A percentile compares a stretch with the other conserved stretches of the same genome.
Conservation (phyloP, 2,888 invertebrate genomes). For the Allacma fusca region DNA sequence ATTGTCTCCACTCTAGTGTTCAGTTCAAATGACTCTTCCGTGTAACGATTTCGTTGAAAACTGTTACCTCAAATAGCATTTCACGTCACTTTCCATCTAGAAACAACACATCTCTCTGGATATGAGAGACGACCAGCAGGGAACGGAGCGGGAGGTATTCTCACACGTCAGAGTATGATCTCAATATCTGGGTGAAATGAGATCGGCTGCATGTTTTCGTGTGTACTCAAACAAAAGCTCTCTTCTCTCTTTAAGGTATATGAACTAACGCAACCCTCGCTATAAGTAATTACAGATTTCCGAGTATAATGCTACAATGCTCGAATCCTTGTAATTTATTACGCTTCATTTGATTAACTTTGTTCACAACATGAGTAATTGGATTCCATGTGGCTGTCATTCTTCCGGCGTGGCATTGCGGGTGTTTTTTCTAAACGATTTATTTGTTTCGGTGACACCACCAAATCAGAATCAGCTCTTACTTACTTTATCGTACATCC, state of each 20-base stretch:
- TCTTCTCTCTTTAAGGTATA: background rate
- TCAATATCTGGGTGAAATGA: background rate
- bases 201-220: background rate
- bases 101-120: background rate
- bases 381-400: background rate
- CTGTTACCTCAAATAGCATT: too few relatives aligned
- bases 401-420: background rate
- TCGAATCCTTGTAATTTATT: background rate
- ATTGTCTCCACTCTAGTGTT: background rate
- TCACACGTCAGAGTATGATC: background rate
- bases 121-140: background rate
- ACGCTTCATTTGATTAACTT: background rate
- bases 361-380: background rate
- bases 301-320: background rate
- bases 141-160: conserved; percentile 7
- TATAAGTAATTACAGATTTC: background rate
- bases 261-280: background rate
- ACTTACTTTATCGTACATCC: too few relatives aligned
- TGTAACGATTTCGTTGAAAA: too few relatives aligned
- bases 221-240: background rate
- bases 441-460: conserved; percentile 7
- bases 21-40: too few relatives aligned
- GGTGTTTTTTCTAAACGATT: background rate
- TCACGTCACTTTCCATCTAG: too few relatives aligned
- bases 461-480: background rate